Conservation (phyloP, 2,888 invertebrate species). For the Drosophila neonasuta region DNA sequence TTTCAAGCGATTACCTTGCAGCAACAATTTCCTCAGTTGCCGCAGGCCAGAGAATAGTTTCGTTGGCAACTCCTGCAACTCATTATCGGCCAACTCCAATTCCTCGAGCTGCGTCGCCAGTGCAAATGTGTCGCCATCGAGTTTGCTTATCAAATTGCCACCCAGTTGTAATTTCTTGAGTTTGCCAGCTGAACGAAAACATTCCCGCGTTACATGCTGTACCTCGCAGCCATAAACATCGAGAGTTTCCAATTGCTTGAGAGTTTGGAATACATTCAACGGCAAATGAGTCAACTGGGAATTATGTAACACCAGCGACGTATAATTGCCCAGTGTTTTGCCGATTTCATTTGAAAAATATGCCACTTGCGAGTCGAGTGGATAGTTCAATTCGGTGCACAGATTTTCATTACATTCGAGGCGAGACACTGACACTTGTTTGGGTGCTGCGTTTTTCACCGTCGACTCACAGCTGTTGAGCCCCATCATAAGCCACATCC, state of each 20-base stretch:
- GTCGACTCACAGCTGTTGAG: constrained; percentile 9
- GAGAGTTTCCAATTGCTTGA: constrained; percentile 60
- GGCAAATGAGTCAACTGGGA: constrained; percentile 67
- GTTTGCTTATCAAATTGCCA: constrained; percentile 55
- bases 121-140: constrained; percentile 53
- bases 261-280: constrained; percentile 60
- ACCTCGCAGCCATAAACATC: constrained; percentile 46
- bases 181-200: constrained; percentile 41
- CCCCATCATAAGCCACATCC: constrained; percentile 9
- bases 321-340: constrained; percentile 15
- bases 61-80: constrained; percentile 29
- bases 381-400: constrained; percentile 40
- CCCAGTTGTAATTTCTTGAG: constrained; percentile 53
- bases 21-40: constrained; percentile 28
- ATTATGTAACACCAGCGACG: constrained; percentile 42
- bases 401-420: constrained; percentile 41
- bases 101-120: constrained; percentile 44
- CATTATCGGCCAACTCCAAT: constrained; percentile 46
- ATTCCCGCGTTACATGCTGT: constrained; percentile 30
- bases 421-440: constrained; percentile 31
- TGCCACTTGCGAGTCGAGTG: constrained; percentile 41
- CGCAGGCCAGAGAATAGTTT: constrained; percentile 26
- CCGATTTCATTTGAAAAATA: constrained; percentile 31
- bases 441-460: constrained; percentile 2
- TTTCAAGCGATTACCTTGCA: constrained; percentile 43